Percentiles rank a stretch among this genome's conserved stretches.
Conservation (phyloP, 2,888 invertebrate genomes). For the Himalopsyche tibetana region DNA sequence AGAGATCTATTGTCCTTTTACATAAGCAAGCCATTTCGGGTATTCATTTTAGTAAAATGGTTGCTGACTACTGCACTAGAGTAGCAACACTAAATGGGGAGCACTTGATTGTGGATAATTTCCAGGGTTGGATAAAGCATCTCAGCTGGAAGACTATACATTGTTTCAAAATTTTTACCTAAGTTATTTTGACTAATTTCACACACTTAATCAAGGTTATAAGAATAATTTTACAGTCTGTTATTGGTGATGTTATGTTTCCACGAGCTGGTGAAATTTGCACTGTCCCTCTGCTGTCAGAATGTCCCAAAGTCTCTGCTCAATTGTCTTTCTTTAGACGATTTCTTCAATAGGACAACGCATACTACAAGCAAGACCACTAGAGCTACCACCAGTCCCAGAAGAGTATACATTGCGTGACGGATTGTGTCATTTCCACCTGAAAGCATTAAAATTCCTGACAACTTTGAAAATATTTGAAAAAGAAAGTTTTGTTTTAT, state of each 20-base stretch:
- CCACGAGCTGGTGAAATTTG: conserved; percentile 61
- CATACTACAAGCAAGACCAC: conserved; percentile 75
- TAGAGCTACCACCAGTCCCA: conserved; percentile 76
- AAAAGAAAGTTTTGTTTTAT: no score
- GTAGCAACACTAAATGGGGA: no score
- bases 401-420: conserved; percentile 80
- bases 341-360: conserved; percentile 73
- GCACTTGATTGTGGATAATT: no score
- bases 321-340: conserved; percentile 62
- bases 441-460: conserved; percentile 66
- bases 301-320: conserved; percentile 63
- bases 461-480: no score
- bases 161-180: background rate
- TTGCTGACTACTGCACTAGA: no score
- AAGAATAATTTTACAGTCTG: conserved; percentile 53
- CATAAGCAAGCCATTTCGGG: no score
- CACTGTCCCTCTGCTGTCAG: conserved; percentile 64
- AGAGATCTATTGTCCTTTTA: no score
- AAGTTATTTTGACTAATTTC: background rate
- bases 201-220: conserved; percentile 3
- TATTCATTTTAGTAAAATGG: no score
- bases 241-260: conserved; percentile 62
- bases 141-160: background rate
- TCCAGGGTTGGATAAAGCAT: background rate
- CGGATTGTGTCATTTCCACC: conserved; percentile 74